A percentile compares a stretch with the other conserved stretches of the same genome.
phyloP scores from a whole-genome alignment of 2,888 invertebrate genomes.

The Polia nebulosa region DNA sequence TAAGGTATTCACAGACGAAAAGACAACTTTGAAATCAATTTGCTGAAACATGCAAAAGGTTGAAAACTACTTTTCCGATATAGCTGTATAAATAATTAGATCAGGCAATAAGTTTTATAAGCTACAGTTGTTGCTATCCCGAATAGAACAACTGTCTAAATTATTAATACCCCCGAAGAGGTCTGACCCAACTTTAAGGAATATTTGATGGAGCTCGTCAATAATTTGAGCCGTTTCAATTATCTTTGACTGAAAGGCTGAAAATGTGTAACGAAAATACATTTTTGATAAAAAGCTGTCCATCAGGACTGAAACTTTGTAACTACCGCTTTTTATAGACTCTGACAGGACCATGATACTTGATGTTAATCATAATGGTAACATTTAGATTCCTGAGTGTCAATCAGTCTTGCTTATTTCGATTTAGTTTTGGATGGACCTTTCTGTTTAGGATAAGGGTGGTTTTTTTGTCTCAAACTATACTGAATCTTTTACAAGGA shows the following conservation, averaged over 20 bases:
- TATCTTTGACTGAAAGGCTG: slow-evolving; percentile 15
- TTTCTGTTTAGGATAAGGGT: too few species aligned
- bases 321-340: background rate
- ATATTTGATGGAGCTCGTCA: slow-evolving; percentile 26
- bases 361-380: background rate
- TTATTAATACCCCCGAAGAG: slow-evolving; percentile 27
- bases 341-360: background rate
- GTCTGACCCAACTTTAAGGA: background rate
- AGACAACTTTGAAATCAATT: background rate
- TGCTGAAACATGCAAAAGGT: background rate
- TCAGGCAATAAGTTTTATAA: background rate
- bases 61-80: background rate
- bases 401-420: background rate
- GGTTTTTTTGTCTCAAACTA: background rate
- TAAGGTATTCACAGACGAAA: background rate
- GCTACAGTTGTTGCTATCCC: slow-evolving; percentile 1
- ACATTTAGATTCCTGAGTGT: background rate
- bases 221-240: slow-evolving; percentile 34
- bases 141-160: slow-evolving; percentile 9
- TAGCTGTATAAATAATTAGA: background rate
- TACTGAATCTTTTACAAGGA: background rate
- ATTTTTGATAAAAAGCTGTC: slow-evolving; percentile 12
- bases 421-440: background rate
- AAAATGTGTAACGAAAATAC: slow-evolving; percentile 21
- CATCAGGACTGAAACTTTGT: background rate